Base-by-base conservation (phyloP, 2,888 invertebrate genomes). In the Chaitophorus viminalis region DNA sequence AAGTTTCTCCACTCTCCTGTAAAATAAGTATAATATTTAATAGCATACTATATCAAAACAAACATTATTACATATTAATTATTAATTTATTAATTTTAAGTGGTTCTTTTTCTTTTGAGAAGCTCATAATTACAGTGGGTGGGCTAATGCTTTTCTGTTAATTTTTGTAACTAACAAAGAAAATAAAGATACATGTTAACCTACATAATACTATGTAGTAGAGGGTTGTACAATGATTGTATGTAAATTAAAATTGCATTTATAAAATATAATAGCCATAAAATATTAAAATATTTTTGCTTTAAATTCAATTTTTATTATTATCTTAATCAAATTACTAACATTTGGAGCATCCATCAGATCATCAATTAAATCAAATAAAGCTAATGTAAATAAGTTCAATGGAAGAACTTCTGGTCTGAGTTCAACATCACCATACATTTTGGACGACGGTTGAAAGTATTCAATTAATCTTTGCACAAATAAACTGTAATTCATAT, bases 361-460 rank as follows among this genome's bases (percentile, higher is more conserved):
- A 91, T 95, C 95, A 90, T 96, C 94, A 74, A 97, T 93, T 54
- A 97, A 93, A 91, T 96, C 95, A 90, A 92, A 92, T 11, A 92
- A 93, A 72, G 91, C 91, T 82, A 91, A 90, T 60, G 92, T 91
- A 85, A 92, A 91, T 77, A 91, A 91, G 70, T 91, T 91, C 11
- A 91, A 91, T 78, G 91, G 90, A 75, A 91, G 91, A 68, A 89
- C 89, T 82, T 90, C 90, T n/a, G 89, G 89, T 52, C 93, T 93
- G 84, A 96, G 91, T 91, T 98, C 97, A 90, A 96, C 94, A 90
- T 96, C 94, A 5, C 97, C 97, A 92, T 96, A 98, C 90, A 95
- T 94, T 92, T 96, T 96, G 90, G 95, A 95, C 31, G 96, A 96
- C 1, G 98, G 98, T 91, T 95, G 96, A 91, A 95, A 95, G 91